Conservation (phyloP, 2,113 vertebrate species). For the Clarias gariepinus region DNA sequence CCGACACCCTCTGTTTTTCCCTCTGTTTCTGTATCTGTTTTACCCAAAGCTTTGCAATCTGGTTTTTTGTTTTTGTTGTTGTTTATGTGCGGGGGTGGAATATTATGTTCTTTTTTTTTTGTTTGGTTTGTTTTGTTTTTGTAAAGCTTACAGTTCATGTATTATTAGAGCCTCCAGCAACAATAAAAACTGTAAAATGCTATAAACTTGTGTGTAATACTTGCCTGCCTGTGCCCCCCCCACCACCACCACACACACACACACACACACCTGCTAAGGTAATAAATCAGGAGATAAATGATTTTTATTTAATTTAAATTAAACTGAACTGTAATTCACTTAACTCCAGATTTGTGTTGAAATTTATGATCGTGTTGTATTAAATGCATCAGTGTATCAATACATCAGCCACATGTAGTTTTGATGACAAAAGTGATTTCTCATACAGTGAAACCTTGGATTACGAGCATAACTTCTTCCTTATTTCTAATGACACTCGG, state of each 20-base stretch:
- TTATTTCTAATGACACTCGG: too few relatives aligned
- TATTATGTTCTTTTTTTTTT: constrained; percentile 15
- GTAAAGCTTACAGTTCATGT: constrained; percentile 80
- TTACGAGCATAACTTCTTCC: too few relatives aligned
- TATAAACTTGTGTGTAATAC: not conserved
- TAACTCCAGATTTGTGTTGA: too few relatives aligned
- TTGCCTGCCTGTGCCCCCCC: not conserved
- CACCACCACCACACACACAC: not conserved
- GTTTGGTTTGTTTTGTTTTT: constrained; percentile 63
- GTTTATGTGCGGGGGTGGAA: constrained; percentile 65
- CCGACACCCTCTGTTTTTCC: not conserved
- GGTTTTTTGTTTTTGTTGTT: constrained; percentile 50
- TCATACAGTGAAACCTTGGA: too few relatives aligned
- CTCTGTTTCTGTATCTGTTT: constrained; percentile 58
- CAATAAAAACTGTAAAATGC: constrained; percentile 77
- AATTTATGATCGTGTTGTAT: too few relatives aligned
- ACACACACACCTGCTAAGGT: not conserved
- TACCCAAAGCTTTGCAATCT: constrained; percentile 64
- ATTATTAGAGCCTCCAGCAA: constrained; percentile 82
- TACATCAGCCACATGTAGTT: too few relatives aligned
- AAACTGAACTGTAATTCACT: not conserved
- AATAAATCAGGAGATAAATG: not conserved
- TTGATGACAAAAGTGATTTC: too few relatives aligned
- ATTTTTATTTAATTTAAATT: not conserved
- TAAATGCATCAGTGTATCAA: too few relatives aligned